These are phyloP conservation scores for Neoniphon sammara DNA, from an alignment of 2,797 vertebrate species.

Conservation along the genomic window DNA sequence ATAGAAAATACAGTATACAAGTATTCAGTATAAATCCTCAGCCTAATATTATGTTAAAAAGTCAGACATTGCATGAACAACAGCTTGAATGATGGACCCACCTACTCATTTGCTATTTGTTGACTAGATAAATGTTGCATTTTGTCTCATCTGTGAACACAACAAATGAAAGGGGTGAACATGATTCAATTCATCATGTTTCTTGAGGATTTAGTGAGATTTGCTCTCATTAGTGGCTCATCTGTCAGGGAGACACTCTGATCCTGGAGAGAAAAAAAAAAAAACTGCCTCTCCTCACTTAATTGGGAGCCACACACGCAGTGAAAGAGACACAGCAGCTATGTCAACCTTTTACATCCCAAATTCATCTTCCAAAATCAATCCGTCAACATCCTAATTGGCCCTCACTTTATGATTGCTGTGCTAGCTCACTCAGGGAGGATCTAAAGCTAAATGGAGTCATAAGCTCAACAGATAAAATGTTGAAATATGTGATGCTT, in stretches of 20 bases:
- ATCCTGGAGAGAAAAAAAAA: constrained; percentile 65
- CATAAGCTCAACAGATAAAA: constrained; percentile 82
- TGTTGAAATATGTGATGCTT: constrained; percentile 83
- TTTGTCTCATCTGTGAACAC: constrained; percentile 73
- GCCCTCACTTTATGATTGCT: constrained; percentile 80
- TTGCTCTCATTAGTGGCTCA: constrained; percentile 82
- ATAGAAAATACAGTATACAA: constrained; percentile 34
- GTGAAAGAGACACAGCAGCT: constrained; percentile 81
- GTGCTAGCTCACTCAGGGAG: constrained; percentile 80
- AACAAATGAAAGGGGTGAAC: constrained; percentile 76
- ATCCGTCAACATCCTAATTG: constrained; percentile 87
- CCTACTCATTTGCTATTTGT: constrained; percentile 76
- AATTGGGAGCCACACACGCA: constrained; percentile 80
- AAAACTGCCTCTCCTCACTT: constrained; percentile 78
- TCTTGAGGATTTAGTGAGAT: constrained; percentile 80
- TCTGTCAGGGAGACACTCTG: constrained; percentile 81
- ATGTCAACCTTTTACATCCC: constrained; percentile 85
- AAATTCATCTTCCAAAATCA: constrained; percentile 87
- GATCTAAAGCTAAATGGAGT: constrained; percentile 84
- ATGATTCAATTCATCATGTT: constrained; percentile 80
- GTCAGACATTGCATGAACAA: constrained; percentile 52
- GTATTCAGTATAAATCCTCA: constrained; percentile 1
- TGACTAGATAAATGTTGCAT: constrained; percentile 75
- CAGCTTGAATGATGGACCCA: constrained; percentile 52
- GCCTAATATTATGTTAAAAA: constrained; percentile 43